phyloP scores from a whole-genome alignment of 1,140 invertebrate genomes.

The Drosophila mayri region DNA sequence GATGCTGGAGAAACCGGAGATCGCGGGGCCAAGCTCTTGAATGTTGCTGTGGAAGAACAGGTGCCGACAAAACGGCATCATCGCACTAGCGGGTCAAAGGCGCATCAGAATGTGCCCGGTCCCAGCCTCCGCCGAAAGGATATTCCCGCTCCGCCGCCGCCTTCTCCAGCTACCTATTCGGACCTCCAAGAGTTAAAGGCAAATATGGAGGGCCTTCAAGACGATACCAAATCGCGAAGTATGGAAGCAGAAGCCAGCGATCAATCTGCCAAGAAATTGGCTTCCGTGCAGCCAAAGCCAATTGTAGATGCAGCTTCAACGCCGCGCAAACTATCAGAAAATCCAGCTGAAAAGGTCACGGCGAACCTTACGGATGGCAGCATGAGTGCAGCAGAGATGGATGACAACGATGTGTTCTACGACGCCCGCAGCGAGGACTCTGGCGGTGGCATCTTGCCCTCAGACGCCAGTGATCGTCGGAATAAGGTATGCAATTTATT shows the following conservation, averaged over 20 bases:
- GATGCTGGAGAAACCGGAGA: slow-evolving; percentile 22
- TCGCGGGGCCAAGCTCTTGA: slow-evolving; percentile 9
- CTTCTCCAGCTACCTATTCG: slow-evolving; percentile 78
- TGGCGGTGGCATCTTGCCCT: slow-evolving; percentile 12
- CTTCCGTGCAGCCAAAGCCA: background rate
- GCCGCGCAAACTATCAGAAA: background rate
- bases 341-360: background rate
- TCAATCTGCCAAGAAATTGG: background rate
- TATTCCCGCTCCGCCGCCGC: slow-evolving; percentile 75
- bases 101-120: slow-evolving; percentile 24
- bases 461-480: background rate
- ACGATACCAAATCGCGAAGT: slow-evolving; percentile 73
- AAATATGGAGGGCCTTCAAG: slow-evolving; percentile 72
- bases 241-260: slow-evolving; percentile 59
- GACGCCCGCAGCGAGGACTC: slow-evolving; percentile 81
- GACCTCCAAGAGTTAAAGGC: slow-evolving; percentile 77
- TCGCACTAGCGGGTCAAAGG: slow-evolving; percentile 49
- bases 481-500: slow-evolving; percentile 28
- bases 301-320: background rate
- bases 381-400: slow-evolving; percentile 36
- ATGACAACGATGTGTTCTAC: slow-evolving; percentile 81
- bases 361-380: background rate
- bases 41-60: slow-evolving; percentile 27
- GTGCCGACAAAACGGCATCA: slow-evolving; percentile 54
- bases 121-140: slow-evolving; percentile 64